Evolutionary conservation across 2,888 invertebrate genomes (phyloP), one percentile per base, ranked within the genome.

Genomic region (Archips xylosteana): DNA sequence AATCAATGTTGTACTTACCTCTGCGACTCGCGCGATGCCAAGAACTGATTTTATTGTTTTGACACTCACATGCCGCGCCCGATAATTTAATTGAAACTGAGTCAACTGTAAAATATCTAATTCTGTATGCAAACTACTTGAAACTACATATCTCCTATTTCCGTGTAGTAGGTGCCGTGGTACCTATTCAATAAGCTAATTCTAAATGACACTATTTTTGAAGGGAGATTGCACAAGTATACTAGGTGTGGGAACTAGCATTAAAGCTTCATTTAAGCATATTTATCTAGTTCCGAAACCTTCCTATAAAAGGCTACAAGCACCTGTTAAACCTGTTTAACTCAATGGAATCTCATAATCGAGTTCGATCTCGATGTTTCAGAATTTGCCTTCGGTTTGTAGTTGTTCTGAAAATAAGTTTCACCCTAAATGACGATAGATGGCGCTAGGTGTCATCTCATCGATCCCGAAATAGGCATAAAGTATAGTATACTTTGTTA

Each of bases 71-170:
- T 82, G 81, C 47, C 72, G 75, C 77, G 80, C 77, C 80, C 79
- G 70, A 76, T 79, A 75, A 82, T 81, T 76, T 82, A 79, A 82
- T 82, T 76, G 75, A 75, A 78, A 79, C 77, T 74, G 70, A 75
- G 69, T 77, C 75, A 71, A 75, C 69, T 70, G 67, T 69, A 64
- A 65, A 64, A 65, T 54, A 34, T 12, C 32, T 57, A 54, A 59
- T 59, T 64, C 45, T 39, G 54, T 54, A 9, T 54, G 23, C 9
- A 9, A 54, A 23, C 54, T 54, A 60, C 47, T 49, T 6, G 4
- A 39, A 39, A 39, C 39, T 39, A 23, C 54, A 8, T n/a, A 39
- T 23, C 45, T 5, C n/a, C 23, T 23, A 45, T 12, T 65, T 32
- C 15, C 15, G 12, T 45, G 10, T 12, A 45, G 12, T n/a, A n/a